Evolutionary conservation across 2,797 vertebrate genomes (phyloP), one percentile per base, ranked within the genome.

Genomic region (Sternotherus odoratus): DNA sequence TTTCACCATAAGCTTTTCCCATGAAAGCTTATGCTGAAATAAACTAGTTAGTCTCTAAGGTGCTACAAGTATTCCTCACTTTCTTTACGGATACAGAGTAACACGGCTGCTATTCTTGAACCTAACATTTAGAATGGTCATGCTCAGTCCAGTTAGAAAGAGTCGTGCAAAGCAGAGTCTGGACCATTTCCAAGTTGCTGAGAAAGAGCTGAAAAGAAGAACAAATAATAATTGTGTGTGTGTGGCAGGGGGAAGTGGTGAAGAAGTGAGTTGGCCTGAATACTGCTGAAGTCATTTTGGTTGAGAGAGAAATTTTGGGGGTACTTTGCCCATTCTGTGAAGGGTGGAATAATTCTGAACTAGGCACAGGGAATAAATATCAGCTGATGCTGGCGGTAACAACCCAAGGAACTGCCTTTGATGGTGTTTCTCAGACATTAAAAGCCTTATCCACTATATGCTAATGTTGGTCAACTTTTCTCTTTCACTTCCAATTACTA

Each of bases 81-180:
- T n/a, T n/a, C n/a, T n/a, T n/a, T n/a, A n/a, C n/a, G n/a, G n/a
- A n/a, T n/a, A n/a, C n/a, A n/a, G n/a, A n/a, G n/a, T n/a, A n/a
- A n/a, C n/a, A n/a, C n/a, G n/a, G n/a, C n/a, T n/a, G n/a, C n/a
- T n/a, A n/a, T n/a, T n/a, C n/a, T n/a, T n/a, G n/a, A n/a, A n/a
- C n/a, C n/a, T n/a, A 83, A 54, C 54, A 77, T 75, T 16, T 23
- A 78, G 12, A 51, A 30, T 77, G 53, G 60, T 63, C 46, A 79
- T 0, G 0, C 10, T 6, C 54, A 53, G 24, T 48, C 50, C 53
- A 43, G 39, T 23, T n/a, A 24, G 28, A 56, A 53, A 2, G 54
- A 86, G 86, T 6, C 19, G 80, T 83, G 79, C 49, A 5, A 46
- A 72, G 54, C 72, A 2, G 1, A 3, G 87, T 79, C 39, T 43